A percentile compares a stretch with the other conserved stretches of the same genome.
These are phyloP conservation scores for Isotomurus palustris DNA, from an alignment of 2,888 invertebrate species.

Conservation along the genomic window DNA sequence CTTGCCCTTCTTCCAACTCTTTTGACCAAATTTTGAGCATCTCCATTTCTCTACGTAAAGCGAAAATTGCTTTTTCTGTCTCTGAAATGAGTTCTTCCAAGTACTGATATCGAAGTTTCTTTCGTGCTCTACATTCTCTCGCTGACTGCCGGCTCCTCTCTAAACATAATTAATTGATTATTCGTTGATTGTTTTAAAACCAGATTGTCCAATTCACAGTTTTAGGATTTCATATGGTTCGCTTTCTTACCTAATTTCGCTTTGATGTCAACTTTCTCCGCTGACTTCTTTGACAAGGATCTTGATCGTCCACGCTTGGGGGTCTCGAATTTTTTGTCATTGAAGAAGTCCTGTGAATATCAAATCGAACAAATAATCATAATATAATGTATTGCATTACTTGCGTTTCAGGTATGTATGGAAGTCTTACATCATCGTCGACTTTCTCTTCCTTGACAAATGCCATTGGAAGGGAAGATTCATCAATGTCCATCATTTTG, in stretches of 20 bases:
- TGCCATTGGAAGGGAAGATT: slow-evolving; percentile 24
- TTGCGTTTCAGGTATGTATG: too few species aligned
- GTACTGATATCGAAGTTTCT: slow-evolving; percentile 94
- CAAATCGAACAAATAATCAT: not conserved
- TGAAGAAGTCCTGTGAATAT: slow-evolving; percentile 5
- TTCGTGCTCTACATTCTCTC: slow-evolving; percentile 91
- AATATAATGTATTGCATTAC: not conserved
- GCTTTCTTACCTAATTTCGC: slow-evolving; percentile 73
- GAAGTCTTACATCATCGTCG: slow-evolving; percentile 41
- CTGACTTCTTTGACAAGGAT: slow-evolving; percentile 63
- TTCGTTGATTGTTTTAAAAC: too few species aligned
- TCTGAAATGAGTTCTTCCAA: slow-evolving; percentile 90
- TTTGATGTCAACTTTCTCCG: slow-evolving; percentile 88
- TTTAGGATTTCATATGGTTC: too few species aligned
- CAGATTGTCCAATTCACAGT: too few species aligned
- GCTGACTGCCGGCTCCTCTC: slow-evolving; percentile 96
- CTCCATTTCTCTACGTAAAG: slow-evolving; percentile 82
- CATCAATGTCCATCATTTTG: slow-evolving; percentile 40
- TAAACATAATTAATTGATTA: slow-evolving; percentile 50
- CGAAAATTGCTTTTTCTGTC: slow-evolving; percentile 84
- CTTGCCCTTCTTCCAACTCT: slow-evolving; percentile 73
- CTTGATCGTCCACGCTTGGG: slow-evolving; percentile 84
- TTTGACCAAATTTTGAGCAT: slow-evolving; percentile 71
- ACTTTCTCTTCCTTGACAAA: slow-evolving; percentile 39
- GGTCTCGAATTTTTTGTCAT: slow-evolving; percentile 61